A percentile compares a stretch with the other conserved stretches of the same genome.
phyloP scores from a whole-genome alignment of 2,888 invertebrate genomes.

The Callyntrura sp. region DNA sequence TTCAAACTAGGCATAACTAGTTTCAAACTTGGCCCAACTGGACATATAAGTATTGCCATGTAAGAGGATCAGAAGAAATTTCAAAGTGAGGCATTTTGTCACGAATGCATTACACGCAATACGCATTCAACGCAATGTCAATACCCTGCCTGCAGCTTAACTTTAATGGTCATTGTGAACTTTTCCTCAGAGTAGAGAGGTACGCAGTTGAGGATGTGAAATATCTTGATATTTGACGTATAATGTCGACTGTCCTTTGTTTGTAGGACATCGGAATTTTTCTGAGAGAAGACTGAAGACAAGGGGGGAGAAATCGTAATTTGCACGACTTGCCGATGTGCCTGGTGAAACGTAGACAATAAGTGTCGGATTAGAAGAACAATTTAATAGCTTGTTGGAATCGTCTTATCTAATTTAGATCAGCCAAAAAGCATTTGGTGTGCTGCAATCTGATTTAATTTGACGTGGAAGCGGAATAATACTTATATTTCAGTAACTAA shows the following conservation, averaged over 20 bases:
- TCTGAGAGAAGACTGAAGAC: constrained; percentile 23
- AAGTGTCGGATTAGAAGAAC: too few relatives aligned
- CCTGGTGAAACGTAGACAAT: too few relatives aligned
- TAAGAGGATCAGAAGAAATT: neutral
- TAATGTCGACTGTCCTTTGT: neutral
- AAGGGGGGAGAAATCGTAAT: too few relatives aligned
- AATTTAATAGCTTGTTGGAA: neutral
- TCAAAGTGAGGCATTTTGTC: neutral
- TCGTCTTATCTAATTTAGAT: too few relatives aligned
- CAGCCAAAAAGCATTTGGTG: too few relatives aligned
- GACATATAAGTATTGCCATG: too few relatives aligned
- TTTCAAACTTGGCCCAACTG: constrained; percentile 7
- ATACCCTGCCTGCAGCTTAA: too few relatives aligned
- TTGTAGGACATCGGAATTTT: constrained; percentile 15
- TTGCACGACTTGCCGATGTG: neutral
- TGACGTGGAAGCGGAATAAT: too few relatives aligned
- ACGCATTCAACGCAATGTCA: neutral
- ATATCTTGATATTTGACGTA: constrained; percentile 21
- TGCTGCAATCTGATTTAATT: too few relatives aligned
- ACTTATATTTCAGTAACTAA: neutral
- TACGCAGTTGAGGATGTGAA: neutral
- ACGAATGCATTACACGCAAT: constrained; percentile 13
- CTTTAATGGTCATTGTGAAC: too few relatives aligned
- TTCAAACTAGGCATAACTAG: constrained; percentile 16
- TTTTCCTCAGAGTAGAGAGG: constrained; percentile 1